Evolutionary conservation across 2,797 vertebrate species (phyloP), one percentile per base, ranked within the genome.

Genomic region (Martes flavigula): DNA sequence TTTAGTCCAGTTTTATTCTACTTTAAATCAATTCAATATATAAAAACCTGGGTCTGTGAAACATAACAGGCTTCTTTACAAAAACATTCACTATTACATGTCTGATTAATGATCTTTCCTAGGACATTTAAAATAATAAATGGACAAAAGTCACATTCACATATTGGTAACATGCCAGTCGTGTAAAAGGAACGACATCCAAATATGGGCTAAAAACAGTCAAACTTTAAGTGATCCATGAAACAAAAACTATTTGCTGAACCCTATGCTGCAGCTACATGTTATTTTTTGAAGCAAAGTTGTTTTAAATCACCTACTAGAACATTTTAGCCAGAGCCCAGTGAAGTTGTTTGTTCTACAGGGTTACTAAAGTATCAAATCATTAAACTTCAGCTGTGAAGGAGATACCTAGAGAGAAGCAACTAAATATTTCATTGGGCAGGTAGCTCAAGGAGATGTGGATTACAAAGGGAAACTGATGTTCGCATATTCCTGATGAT

Each of bases 1-100:
- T 91, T 77, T 25, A 95, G 54, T 78, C 18, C 38, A 60, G 30
- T 11, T 92, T 84, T 86, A 46, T 82, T 88, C 66, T 3, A 48
- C 75, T 64, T 58, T 38, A 90, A 91, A 5, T 84, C 83, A 83
- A 62, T 79, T 25, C 17, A 70, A 0, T 94, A 64, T 93, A 43
- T 70, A 64, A 81, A 95, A 93, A 82, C 21, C 15, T 64, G 30
- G 20, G 92, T 95, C 91, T 89, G 64, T 84, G 73, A 79, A 78
- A 51, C 10, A 86, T 9, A 95, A 86, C 15, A 27, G 10, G 2
- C 46, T 75, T 94, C 40, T 92, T 93, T 78, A 94, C 48, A 90
- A 72, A 97, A 87, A 25, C 32, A 77, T 64, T 96, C 46, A 43
- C 54, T 87, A 7, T 77, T 95, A 70, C 1, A 54, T 72, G 25